A percentile compares a stretch with the other conserved stretches of the same genome.
phyloP scores from a whole-genome alignment of 2,113 vertebrate species.

The Triplophysa rosa region DNA sequence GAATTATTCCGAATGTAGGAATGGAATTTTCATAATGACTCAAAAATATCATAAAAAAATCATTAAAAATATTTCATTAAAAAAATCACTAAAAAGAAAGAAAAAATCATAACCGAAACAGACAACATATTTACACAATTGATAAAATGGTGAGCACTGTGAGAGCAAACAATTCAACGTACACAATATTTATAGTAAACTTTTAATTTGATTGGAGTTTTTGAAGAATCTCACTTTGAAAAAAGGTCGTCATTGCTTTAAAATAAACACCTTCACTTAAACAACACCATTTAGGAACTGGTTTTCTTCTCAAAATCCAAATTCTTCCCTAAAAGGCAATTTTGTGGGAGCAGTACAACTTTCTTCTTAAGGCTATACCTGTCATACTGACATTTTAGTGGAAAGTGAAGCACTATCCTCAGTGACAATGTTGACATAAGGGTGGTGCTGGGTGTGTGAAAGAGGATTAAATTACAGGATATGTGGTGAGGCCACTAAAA shows the following conservation, averaged over 20 bases:
- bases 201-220: no score
- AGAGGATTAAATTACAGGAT: slow-evolving; percentile 67
- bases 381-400: slow-evolving; percentile 30
- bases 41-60: no score
- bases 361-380: slow-evolving; percentile 11
- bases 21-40: no score
- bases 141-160: no score
- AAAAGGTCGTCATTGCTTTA: not conserved
- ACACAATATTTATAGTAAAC: no score
- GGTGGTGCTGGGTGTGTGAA: slow-evolving; percentile 47
- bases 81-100: no score
- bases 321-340: not conserved
- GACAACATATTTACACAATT: no score
- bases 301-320: not conserved
- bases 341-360: not conserved
- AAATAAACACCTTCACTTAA: not conserved
- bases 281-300: not conserved
- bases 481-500: slow-evolving; percentile 61
- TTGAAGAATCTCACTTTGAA: no score
- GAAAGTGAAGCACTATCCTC: slow-evolving; percentile 29
- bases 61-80: no score
- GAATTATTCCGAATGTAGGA: no score
- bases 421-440: slow-evolving; percentile 38
- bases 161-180: no score
- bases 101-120: no score